Evolutionary conservation across 2,888 invertebrate species (phyloP).

Genomic region (Gari tellinella): DNA sequence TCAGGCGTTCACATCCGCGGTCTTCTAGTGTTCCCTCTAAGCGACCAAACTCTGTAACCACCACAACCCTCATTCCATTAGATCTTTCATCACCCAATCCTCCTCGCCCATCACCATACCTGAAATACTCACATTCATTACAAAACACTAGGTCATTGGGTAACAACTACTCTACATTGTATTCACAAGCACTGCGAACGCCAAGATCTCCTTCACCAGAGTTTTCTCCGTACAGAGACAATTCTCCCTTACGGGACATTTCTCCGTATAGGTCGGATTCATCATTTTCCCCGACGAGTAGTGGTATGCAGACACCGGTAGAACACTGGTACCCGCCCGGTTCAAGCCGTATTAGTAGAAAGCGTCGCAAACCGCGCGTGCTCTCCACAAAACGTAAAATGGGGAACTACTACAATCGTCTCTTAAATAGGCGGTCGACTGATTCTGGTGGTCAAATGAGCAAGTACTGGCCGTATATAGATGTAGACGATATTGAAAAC

Average conservation of each 20-base stretch:
- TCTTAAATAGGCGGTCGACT: conserved; percentile 49
- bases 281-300: conserved; percentile 36
- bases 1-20: conserved; percentile 29
- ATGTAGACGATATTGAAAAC: conserved; percentile 68
- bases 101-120: conserved; percentile 42
- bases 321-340: conserved; percentile 11
- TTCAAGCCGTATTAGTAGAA: conserved; percentile 15
- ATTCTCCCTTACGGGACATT: conserved; percentile 39
- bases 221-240: conserved; percentile 29
- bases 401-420: conserved; percentile 67
- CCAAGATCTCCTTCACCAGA: conserved; percentile 34
- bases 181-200: conserved; percentile 37
- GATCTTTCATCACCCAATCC: conserved; percentile 34
- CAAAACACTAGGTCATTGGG: conserved; percentile 30
- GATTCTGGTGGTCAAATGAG: conserved; percentile 45
- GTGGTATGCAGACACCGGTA: conserved; percentile 49
- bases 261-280: conserved; percentile 34
- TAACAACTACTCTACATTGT: conserved; percentile 44
- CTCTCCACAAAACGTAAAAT: conserved; percentile 57
- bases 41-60: conserved; percentile 35
- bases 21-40: conserved; percentile 50
- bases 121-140: conserved; percentile 34
- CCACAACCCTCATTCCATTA: conserved; percentile 41
- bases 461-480: conserved; percentile 70
- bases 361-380: conserved; percentile 58